These are phyloP conservation scores for Agrilus cyanescens DNA, from an alignment of 2,888 invertebrate genomes.

Conservation along the genomic window DNA sequence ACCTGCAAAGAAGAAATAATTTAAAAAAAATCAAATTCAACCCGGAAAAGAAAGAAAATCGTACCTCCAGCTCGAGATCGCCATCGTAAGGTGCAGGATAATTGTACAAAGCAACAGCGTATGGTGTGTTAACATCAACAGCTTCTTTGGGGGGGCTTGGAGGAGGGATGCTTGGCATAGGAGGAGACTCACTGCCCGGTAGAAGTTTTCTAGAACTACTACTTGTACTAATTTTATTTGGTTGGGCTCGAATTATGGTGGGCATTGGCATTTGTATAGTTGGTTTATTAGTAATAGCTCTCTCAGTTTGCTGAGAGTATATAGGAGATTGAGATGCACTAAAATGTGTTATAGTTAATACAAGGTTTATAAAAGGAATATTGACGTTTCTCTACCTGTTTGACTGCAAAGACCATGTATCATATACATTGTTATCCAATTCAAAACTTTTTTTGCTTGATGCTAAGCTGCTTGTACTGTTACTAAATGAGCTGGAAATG, in stretches of 20 bases:
- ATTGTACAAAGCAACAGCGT: constrained; percentile 69
- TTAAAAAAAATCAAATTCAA: constrained; percentile 10
- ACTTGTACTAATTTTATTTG: constrained; percentile 19
- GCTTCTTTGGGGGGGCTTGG: constrained; percentile 56
- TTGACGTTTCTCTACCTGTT: constrained; percentile 13
- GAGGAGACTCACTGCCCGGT: constrained; percentile 46
- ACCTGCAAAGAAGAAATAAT: constrained; percentile 41
- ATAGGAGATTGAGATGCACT: constrained; percentile 9
- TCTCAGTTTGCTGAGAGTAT: constrained; percentile 5
- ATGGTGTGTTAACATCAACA: constrained; percentile 40
- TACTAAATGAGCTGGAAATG: constrained; percentile 32
- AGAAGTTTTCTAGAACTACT: constrained; percentile 27
- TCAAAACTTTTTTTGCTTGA: constrained; percentile 77
- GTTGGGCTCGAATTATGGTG: constrained; percentile 63
- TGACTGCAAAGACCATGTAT: constrained; percentile 14
- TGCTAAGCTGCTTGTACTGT: constrained; percentile 40
- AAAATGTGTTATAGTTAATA: background rate
- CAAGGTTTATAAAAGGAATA: constrained; percentile 24
- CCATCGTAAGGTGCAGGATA: constrained; percentile 62
- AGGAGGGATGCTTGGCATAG: constrained; percentile 70
- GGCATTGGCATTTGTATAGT: constrained; percentile 34
- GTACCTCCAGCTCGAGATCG: constrained; percentile 70
- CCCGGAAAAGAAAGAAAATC: constrained; percentile 22
- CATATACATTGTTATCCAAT: constrained; percentile 44
- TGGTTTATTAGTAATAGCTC: constrained; percentile 3